Conservation (phyloP, 2,113 vertebrate genomes). For the Alosa alosa region DNA sequence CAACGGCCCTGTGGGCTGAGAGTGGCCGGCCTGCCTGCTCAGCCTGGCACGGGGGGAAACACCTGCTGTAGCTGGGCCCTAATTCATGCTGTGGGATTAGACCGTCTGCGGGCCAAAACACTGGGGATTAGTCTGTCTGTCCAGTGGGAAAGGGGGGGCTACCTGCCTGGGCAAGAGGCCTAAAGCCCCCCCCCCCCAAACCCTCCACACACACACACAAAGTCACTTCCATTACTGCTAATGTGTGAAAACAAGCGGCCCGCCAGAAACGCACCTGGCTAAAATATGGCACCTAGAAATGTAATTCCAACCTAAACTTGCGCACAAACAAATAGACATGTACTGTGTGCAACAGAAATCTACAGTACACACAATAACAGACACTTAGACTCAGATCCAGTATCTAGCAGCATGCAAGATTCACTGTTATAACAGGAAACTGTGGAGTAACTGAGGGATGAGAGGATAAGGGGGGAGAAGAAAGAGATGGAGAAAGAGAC, state of each 20-base stretch:
- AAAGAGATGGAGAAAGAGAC: neutral
- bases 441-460: neutral
- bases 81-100: slow-evolving; percentile 22
- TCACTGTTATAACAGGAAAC: neutral
- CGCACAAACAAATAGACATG: neutral
- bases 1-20: neutral
- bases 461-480: neutral
- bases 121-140: slow-evolving; percentile 24
- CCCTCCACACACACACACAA: neutral
- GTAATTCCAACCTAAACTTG: neutral
- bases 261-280: neutral
- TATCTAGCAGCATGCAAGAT: neutral
- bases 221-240: neutral
- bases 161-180: neutral
- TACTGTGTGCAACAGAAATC: too few relatives aligned
- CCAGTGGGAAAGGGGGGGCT: neutral
- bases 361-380: neutral
- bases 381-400: neutral
- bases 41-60: neutral
- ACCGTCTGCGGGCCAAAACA: neutral
- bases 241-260: neutral
- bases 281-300: neutral
- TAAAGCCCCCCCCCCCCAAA: neutral
- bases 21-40: neutral
- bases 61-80: slow-evolving; percentile 20